A percentile compares a stretch with the other conserved stretches of the same genome.
phyloP scores from a whole-genome alignment of 2,797 vertebrate genomes.

The Anisognathus igniventris region DNA sequence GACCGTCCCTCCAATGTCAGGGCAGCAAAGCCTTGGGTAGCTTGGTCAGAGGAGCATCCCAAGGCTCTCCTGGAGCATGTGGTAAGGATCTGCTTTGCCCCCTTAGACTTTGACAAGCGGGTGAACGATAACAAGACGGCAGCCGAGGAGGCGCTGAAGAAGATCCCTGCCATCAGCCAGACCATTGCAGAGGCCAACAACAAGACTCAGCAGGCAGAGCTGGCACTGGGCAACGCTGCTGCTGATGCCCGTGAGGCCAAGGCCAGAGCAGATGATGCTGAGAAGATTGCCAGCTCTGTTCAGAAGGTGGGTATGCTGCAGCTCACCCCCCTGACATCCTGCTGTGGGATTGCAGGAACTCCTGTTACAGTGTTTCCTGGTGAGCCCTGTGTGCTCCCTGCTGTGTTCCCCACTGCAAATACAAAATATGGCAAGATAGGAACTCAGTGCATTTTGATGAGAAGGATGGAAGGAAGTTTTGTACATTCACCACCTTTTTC shows the following conservation, averaged over 20 bases:
- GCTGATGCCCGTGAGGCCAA: constrained; percentile 88
- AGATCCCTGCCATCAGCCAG: constrained; percentile 86
- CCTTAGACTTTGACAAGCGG: constrained; percentile 88
- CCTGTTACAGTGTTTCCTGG: neutral
- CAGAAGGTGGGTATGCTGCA: constrained; percentile 79
- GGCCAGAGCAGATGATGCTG: constrained; percentile 85
- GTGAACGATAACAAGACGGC: constrained; percentile 98
- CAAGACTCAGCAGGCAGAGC: constrained; percentile 87
- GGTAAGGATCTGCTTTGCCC: neutral
- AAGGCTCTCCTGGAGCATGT: neutral
- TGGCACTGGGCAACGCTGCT: constrained; percentile 84
- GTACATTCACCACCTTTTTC: neutral
- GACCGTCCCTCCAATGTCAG: neutral
- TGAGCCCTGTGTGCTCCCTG: fast-evolving
- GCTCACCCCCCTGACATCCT: fast-evolving
- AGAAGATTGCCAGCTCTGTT: constrained; percentile 84
- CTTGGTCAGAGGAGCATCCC: neutral
- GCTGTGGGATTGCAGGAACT: neutral
- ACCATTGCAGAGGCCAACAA: constrained; percentile 88
- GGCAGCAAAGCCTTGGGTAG: neutral
- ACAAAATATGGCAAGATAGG: neutral
- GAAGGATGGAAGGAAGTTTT: neutral
- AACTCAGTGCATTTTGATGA: neutral
- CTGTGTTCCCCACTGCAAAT: neutral
- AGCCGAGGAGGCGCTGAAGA: constrained; percentile 88